These are phyloP conservation scores for Didymodactylos carnosus DNA, from an alignment of 2,888 invertebrate genomes.

Conservation along the genomic window DNA sequence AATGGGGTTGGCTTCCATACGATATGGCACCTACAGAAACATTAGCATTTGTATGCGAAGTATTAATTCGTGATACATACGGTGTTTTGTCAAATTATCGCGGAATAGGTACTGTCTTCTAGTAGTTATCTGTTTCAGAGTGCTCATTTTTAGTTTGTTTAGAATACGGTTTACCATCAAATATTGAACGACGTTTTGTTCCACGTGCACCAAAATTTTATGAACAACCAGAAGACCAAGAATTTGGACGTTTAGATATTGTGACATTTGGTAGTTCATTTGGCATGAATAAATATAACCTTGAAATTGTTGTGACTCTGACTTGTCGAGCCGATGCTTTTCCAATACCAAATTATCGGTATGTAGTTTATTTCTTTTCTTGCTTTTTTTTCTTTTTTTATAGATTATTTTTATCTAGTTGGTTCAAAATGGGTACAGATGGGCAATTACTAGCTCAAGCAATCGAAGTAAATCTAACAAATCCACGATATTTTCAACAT, in stretches of 20 bases:
- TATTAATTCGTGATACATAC: conserved; percentile 8
- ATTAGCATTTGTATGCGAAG: conserved; percentile 9
- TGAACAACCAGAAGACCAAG: conserved; percentile 11
- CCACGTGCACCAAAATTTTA: conserved; percentile 12
- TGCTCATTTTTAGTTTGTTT: background rate
- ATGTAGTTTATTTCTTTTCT: too few species aligned
- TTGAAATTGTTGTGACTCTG: background rate
- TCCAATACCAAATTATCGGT: conserved; percentile 4
- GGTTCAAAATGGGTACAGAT: background rate
- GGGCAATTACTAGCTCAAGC: background rate
- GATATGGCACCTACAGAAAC: background rate
- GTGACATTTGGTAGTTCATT: conserved; percentile 7
- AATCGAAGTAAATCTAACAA: background rate
- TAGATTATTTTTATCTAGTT: background rate
- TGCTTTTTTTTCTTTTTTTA: too few species aligned
- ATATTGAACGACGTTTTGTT: conserved; percentile 7
- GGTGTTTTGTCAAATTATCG: conserved; percentile 5
- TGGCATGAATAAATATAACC: background rate
- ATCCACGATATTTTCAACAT: conserved; percentile 13
- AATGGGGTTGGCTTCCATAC: conserved; percentile 11
- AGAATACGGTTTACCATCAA: conserved; percentile 13
- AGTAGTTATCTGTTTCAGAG: background rate
- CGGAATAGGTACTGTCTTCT: background rate
- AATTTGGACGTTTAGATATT: conserved; percentile 8
- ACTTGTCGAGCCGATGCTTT: conserved; percentile 12